Conservation (phyloP, 2,113 vertebrate species). For the Carassius gibelio region DNA sequence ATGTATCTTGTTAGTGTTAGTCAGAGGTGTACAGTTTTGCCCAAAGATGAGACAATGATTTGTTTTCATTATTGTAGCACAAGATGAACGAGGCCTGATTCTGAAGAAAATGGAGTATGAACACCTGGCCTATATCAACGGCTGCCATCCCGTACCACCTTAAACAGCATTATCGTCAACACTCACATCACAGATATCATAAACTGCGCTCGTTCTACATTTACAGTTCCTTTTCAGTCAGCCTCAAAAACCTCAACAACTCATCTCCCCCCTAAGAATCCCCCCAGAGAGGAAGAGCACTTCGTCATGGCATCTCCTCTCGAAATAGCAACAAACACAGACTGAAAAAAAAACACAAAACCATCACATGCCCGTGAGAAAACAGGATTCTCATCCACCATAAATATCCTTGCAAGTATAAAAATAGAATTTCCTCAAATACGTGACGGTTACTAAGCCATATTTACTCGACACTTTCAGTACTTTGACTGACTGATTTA, state of each 20-base stretch:
- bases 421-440: background rate
- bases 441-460: background rate
- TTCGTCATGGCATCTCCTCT: slow-evolving; percentile 40
- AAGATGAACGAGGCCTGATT: background rate
- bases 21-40: background rate
- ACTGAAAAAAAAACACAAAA: slow-evolving; percentile 1
- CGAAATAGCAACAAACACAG: slow-evolving; percentile 12
- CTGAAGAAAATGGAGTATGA: background rate
- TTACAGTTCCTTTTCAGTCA: slow-evolving; percentile 7
- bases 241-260: slow-evolving; percentile 35
- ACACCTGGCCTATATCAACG: slow-evolving; percentile 6
- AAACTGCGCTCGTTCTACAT: background rate
- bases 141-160: background rate
- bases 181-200: slow-evolving; percentile 28
- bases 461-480: background rate
- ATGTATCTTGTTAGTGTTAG: background rate
- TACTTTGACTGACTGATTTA: background rate
- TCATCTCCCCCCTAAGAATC: slow-evolving; percentile 35
- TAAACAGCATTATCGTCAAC: background rate
- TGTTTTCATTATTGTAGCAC: background rate
- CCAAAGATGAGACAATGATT: background rate
- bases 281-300: slow-evolving; percentile 49
- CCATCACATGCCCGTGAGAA: slow-evolving; percentile 1
- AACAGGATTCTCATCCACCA: background rate
- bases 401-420: slow-evolving; percentile 12